Evolutionary conservation across 2,888 invertebrate genomes (phyloP).

Genomic region (Lissocephala sabroskyi): DNA sequence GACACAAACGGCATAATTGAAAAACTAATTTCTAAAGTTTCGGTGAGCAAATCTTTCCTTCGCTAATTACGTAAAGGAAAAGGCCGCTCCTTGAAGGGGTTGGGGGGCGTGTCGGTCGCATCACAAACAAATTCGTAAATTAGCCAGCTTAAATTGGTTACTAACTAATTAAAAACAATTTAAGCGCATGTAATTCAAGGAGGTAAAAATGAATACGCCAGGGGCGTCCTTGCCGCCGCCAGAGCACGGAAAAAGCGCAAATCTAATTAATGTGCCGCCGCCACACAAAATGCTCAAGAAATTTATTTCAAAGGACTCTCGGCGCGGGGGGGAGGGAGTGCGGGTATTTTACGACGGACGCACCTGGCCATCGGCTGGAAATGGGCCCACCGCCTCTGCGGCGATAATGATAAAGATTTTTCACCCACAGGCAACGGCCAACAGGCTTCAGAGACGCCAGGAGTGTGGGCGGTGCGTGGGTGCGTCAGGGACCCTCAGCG

Average conservation of each 20-base stretch:
- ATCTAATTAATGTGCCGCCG: conserved; percentile 54
- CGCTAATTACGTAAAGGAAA: conserved; percentile 22
- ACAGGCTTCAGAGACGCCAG: conserved; percentile 28
- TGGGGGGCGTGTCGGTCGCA: too few species aligned
- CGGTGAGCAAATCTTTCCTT: too few species aligned
- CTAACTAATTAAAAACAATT: conserved; percentile 61
- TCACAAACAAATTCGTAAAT: conserved; percentile 18
- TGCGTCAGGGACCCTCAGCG: too few species aligned
- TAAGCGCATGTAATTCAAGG: conserved; percentile 34
- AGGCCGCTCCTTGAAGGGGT: too few species aligned
- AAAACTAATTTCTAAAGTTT: conserved; percentile 54
- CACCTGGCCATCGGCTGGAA: too few species aligned
- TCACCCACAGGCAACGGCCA: conserved; percentile 38
- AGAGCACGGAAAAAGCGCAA: conserved; percentile 11
- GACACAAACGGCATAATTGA: conserved; percentile 27
- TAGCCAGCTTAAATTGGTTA: conserved; percentile 34
- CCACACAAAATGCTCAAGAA: neutral
- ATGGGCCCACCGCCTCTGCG: too few species aligned
- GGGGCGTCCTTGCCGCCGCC: neutral
- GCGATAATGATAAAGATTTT: conserved; percentile 48
- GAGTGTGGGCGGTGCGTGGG: neutral
- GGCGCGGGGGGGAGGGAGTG: too few species aligned
- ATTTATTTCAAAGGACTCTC: too few species aligned
- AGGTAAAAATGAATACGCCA: conserved; percentile 25
- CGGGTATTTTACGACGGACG: too few species aligned